Evolutionary conservation across 1,140 invertebrate species (phyloP).

Genomic region (Mactra quadrangularis): DNA sequence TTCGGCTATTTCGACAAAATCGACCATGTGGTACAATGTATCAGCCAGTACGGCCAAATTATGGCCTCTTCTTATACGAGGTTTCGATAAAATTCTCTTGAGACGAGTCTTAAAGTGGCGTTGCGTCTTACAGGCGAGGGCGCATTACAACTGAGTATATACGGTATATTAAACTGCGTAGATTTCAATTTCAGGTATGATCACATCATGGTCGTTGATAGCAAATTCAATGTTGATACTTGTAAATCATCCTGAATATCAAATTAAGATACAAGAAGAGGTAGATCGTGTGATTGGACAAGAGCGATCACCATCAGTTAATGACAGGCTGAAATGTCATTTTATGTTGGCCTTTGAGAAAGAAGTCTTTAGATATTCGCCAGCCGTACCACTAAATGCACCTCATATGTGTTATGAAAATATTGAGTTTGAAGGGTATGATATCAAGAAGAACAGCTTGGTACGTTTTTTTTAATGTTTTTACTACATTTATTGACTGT

Average conservation of each 20-base stretch:
- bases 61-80: too few species aligned
- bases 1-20: too few species aligned
- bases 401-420: conserved; percentile 11
- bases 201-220: background rate
- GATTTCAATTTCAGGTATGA: too few species aligned
- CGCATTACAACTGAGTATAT: too few species aligned
- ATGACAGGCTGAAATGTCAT: background rate
- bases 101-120: too few species aligned
- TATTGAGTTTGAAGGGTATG: conserved; percentile 36
- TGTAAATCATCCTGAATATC: background rate
- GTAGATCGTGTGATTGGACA: background rate
- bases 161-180: too few species aligned
- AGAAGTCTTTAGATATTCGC: conserved; percentile 20
- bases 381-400: conserved; percentile 6
- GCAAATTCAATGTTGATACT: background rate
- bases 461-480: too few species aligned
- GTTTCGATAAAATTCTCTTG: too few species aligned
- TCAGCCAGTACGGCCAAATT: too few species aligned
- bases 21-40: too few species aligned
- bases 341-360: conserved; percentile 17
- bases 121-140: too few species aligned
- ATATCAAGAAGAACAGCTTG: conserved; percentile 10
- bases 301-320: background rate
- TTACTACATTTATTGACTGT: too few species aligned
- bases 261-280: background rate